Evolutionary conservation across 2,113 vertebrate species (phyloP).

Genomic region (Romanogobio albipinnatus): DNA sequence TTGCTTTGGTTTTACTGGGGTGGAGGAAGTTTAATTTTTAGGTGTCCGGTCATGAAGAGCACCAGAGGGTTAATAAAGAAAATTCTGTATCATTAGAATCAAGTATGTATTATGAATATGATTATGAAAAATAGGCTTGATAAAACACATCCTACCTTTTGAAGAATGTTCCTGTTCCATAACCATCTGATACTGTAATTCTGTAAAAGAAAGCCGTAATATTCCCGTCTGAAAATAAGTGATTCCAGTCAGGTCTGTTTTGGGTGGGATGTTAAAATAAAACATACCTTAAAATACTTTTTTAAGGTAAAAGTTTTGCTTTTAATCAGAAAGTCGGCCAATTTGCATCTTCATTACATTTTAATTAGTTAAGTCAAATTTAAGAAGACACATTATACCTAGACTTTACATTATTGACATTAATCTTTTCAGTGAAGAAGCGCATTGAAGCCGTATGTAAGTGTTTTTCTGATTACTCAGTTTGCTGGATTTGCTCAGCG

Average conservation of each 20-base stretch:
- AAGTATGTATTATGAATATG: background rate
- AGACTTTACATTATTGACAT: background rate
- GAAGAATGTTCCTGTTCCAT: conserved; percentile 59
- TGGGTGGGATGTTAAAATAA: background rate
- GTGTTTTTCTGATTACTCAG: no score
- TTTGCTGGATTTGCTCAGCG: no score
- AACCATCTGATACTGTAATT: conserved; percentile 72
- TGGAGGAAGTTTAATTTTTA: no score
- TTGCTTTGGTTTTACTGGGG: no score
- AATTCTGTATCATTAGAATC: no score
- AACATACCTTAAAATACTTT: background rate
- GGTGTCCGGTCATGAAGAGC: no score
- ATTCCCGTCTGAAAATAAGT: background rate
- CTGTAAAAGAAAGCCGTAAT: conserved; percentile 57
- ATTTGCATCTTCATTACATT: background rate
- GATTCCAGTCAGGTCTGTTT: background rate
- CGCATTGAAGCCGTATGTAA: no score
- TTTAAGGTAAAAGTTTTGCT: background rate
- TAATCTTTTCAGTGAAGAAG: no score
- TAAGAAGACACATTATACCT: background rate
- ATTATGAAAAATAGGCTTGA: background rate
- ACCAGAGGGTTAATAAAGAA: no score
- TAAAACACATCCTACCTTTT: conserved; percentile 40
- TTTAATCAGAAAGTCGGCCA: background rate
- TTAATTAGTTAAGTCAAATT: background rate